These are phyloP conservation scores for Drosophila buzzatii DNA, from an alignment of 2,888 invertebrate genomes.

Conservation along the genomic window DNA sequence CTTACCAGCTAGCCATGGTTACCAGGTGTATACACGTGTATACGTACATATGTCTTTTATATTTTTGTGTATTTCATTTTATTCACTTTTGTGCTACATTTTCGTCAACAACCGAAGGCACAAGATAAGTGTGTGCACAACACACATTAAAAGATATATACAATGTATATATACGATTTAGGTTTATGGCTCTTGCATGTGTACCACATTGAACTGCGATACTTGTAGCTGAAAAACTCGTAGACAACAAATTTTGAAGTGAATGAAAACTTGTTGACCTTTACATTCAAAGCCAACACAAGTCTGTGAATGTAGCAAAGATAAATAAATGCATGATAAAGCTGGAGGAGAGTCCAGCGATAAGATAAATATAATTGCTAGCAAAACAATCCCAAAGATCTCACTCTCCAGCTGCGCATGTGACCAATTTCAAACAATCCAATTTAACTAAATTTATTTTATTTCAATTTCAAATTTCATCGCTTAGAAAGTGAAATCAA, in stretches of 20 bases:
- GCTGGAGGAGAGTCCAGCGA: conserved; percentile 5
- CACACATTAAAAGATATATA: conserved; percentile 1
- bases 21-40: conserved; percentile 16
- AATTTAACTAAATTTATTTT: conserved; percentile 12
- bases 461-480: conserved; percentile 20
- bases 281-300: conserved; percentile 56
- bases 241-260: conserved; percentile 23
- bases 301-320: conserved; percentile 49
- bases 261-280: conserved; percentile 68
- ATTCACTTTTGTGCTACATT: conserved; percentile 56
- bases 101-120: conserved; percentile 49
- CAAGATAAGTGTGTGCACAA: conserved; percentile 28
- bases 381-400: not conserved
- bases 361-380: conserved; percentile 19
- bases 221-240: conserved; percentile 45
- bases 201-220: conserved; percentile 61
- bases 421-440: conserved; percentile 13
- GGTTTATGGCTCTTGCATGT: conserved; percentile 54
- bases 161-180: conserved; percentile 31
- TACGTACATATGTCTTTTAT: conserved; percentile 12
- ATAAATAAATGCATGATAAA: conserved; percentile 19
- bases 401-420: not conserved
- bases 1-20: conserved; percentile 20
- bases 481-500: conserved; percentile 64
- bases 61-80: conserved; percentile 30